Evolutionary conservation across 2,113 vertebrate genomes (phyloP), one percentile per base, ranked within the genome.

Genomic region (Sapajus apella): DNA sequence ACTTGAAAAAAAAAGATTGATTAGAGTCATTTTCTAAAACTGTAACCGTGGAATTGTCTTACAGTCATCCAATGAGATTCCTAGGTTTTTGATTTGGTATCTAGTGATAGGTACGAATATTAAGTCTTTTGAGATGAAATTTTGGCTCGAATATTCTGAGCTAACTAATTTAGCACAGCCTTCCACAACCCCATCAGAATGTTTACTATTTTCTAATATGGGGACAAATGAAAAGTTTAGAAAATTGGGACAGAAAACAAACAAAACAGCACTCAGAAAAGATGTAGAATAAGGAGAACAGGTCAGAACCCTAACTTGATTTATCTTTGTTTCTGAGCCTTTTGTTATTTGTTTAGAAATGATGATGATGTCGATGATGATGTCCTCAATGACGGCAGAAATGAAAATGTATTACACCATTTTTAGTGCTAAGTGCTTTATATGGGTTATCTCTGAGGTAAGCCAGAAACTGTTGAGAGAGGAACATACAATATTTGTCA

Each of bases 1-100:
- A 25, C 72, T 96, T 87, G 45, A 12, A 55, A 27, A 40, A 32
- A 45, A 92, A 92, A 64, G 16, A 68, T 68, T 14, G 68, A 16
- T 80, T 75, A 96, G 45, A 47, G 89, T 47, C 30, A 58, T 75
- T 96, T 96, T 85, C 23, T 91, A 96, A 92, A 35, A 77, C 37
- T 3, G 16, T 94, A 91, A 47, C 12, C 14, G 6, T 18, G 61
- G 35, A 90, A 93, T 35, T 66, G 10, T 89, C 21, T 43, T 90
- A 89, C 14, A 58, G 32, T 30, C 35, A 76, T 61, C 30, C 68
- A 93, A 17, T n/a, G 12, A 87, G 6, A 66, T 47, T 86, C 16
- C 61, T 91, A 30, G 13, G 79, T 80, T 86, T 94, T 96, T 61
- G 90, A 79, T 86, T 79, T 45, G 89, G 40, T 94, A 75, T 79